Percentiles rank a stretch among this genome's conserved stretches.
Evolutionary conservation across 2,888 invertebrate genomes (phyloP).

Genomic region (Lepidonotus clava): DNA sequence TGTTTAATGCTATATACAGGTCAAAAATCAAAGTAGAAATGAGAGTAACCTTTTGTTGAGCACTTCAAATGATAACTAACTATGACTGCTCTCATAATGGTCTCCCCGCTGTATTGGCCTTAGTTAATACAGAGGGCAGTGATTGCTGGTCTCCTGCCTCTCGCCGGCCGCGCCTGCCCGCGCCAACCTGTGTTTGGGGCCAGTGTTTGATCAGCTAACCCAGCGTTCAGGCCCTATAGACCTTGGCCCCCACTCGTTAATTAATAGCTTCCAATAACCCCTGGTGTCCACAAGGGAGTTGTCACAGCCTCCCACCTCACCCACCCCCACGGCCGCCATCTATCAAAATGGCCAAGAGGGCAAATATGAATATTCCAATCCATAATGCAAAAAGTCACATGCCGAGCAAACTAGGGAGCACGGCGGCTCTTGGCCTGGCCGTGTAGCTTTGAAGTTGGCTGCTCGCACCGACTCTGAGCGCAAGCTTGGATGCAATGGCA

Average conservation of each 20-base stretch:
- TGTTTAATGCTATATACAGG: no score
- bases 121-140: no score
- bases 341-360: conserved; percentile 22
- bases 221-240: background rate
- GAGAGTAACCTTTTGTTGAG: no score
- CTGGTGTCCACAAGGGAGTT: no score
- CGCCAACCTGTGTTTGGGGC: no score
- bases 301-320: no score
- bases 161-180: no score
- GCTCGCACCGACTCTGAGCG: background rate
- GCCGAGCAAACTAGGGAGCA: background rate
- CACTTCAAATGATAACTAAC: no score
- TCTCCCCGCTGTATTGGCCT: no score
- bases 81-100: no score
- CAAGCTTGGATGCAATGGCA: background rate
- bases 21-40: no score
- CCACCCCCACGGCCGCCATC: background rate
- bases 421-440: background rate
- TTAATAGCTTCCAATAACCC: conserved; percentile 24
- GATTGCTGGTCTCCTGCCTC: no score
- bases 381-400: conserved; percentile 43
- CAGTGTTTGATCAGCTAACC: conserved; percentile 12
- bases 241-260: background rate
- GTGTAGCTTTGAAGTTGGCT: background rate
- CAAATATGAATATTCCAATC: conserved; percentile 44